Evolutionary conservation across 2,113 vertebrate genomes (phyloP).

Genomic region (pig (Sus scrofa)): T2T-Sscrofa CM000822.6:58958501-58959000

Average conservation of each 20-base stretch:
- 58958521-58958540: not conserved
- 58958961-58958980: too few species aligned
- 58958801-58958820: not conserved
- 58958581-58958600: not conserved
- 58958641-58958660: rapidly evolving
- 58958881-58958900: too few species aligned
- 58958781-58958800: not conserved
- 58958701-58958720: not conserved
- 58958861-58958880: not conserved
- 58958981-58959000: too few species aligned
- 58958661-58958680: too few species aligned
- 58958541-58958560: not conserved
- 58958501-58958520: not conserved
- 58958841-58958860: not conserved
- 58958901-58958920: too few species aligned
- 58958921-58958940: too few species aligned
- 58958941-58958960: too few species aligned
- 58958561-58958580: not conserved
- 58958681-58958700: not conserved
- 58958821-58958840: not conserved
- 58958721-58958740: not conserved
- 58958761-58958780: not conserved
- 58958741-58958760: not conserved
- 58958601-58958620: not conserved
- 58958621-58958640: not conserved